A percentile compares a stretch with the other conserved stretches of the same genome.
Evolutionary conservation across 2,113 vertebrate genomes (phyloP).

Genomic region (Scomber colias): DNA sequence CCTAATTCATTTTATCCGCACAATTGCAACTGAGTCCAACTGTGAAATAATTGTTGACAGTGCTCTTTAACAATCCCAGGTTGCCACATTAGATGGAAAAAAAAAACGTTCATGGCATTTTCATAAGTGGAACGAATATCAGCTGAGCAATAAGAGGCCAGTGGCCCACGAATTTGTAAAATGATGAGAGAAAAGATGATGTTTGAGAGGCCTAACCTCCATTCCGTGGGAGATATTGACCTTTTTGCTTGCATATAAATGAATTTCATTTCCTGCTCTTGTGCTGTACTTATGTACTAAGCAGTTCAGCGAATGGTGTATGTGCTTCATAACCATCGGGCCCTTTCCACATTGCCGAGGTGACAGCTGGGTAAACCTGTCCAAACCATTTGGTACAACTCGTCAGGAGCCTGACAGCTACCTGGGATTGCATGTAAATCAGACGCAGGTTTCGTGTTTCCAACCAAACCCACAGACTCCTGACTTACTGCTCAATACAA

Average conservation of each 20-base stretch:
- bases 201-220: constrained; percentile 62
- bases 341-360: constrained; percentile 29
- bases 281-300: constrained; percentile 19
- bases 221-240: constrained; percentile 48
- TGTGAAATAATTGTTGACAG: constrained; percentile 36
- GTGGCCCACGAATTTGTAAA: background rate
- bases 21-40: constrained; percentile 9
- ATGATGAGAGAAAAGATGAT: constrained; percentile 36
- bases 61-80: constrained; percentile 38
- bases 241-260: constrained; percentile 58
- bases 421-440: constrained; percentile 50
- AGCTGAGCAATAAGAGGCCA: constrained; percentile 21
- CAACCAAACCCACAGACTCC: background rate
- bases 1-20: constrained; percentile 16
- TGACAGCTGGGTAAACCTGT: constrained; percentile 60
- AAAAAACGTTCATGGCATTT: constrained; percentile 53
- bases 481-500: background rate
- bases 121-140: constrained; percentile 35
- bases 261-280: constrained; percentile 30
- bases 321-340: constrained; percentile 32
- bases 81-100: constrained; percentile 28
- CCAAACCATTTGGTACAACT: constrained; percentile 47
- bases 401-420: constrained; percentile 41
- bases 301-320: constrained; percentile 18
- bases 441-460: constrained; percentile 19